Conservation (phyloP, 2,797 vertebrate species). For the Psittacula echo region DNA sequence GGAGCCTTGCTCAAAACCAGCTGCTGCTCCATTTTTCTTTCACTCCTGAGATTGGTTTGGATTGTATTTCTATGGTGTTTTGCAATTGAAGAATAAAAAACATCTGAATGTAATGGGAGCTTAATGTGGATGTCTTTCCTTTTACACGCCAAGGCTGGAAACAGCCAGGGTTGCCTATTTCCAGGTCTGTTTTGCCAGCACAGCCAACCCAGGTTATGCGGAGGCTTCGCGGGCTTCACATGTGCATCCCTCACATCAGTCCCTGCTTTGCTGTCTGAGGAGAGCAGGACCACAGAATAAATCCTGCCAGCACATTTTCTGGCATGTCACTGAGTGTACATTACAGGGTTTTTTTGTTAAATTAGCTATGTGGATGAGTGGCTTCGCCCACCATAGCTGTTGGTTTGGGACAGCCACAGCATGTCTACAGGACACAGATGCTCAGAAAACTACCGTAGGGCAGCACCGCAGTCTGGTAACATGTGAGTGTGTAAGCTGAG, state of each 20-base stretch:
- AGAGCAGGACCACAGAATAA: background rate
- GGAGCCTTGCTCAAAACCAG: background rate
- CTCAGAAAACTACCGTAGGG: background rate
- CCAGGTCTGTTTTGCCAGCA: background rate
- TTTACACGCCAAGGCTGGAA: background rate
- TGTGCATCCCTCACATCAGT: background rate
- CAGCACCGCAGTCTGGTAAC: background rate
- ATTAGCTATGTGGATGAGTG: background rate
- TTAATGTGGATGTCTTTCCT: background rate
- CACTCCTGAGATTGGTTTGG: background rate
- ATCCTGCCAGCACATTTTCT: background rate
- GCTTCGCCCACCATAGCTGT: background rate
- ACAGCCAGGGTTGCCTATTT: background rate
- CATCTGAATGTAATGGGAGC: background rate
- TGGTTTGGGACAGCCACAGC: background rate
- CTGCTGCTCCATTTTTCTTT: background rate
- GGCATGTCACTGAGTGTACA: background rate
- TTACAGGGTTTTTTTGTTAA: background rate
- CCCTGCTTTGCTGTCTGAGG: background rate
- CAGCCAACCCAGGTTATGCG: background rate
- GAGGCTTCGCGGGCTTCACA: background rate
- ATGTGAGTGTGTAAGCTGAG: background rate
- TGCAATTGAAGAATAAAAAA: background rate
- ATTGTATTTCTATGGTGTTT: background rate
- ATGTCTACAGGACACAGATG: accelerated